Conservation (phyloP, 2,888 invertebrate species). For the Andrena marginata region DNA sequence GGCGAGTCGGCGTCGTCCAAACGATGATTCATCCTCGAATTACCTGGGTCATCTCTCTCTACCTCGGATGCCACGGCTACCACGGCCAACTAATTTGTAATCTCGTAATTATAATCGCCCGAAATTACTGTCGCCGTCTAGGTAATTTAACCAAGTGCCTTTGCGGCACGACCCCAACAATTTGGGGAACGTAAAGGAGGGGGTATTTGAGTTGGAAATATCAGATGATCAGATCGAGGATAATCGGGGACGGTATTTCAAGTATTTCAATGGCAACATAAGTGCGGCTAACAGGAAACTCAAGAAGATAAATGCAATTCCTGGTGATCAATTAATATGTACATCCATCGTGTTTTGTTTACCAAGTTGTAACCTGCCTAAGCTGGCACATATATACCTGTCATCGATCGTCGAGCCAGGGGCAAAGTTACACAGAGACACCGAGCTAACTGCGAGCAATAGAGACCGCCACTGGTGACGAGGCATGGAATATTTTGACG, state of each 20-base stretch:
- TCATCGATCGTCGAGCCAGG: slow-evolving; percentile 42
- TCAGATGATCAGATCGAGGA: neutral
- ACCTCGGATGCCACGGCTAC: slow-evolving; percentile 29
- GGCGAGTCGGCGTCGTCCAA: slow-evolving; percentile 45
- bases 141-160: slow-evolving; percentile 53
- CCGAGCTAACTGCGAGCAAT: slow-evolving; percentile 3
- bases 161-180: neutral
- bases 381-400: slow-evolving; percentile 28
- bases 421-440: slow-evolving; percentile 24
- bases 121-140: slow-evolving; percentile 54
- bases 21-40: slow-evolving; percentile 58
- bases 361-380: slow-evolving; percentile 38
- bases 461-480: neutral
- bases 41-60: slow-evolving; percentile 39
- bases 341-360: slow-evolving; percentile 20
- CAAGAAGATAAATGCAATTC: neutral
- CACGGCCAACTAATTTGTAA: slow-evolving; percentile 65
- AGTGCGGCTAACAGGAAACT: neutral
- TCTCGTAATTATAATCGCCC: slow-evolving; percentile 66
- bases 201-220: neutral
- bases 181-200: neutral
- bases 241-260: slow-evolving; percentile 8
- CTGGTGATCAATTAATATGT: slow-evolving; percentile 32
- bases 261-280: neutral
- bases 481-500: slow-evolving; percentile 16